Percentiles rank a stretch among this genome's conserved stretches.
phyloP scores from a whole-genome alignment of 1,140 invertebrate genomes.

The Oncopeltus fasciatus region DNA sequence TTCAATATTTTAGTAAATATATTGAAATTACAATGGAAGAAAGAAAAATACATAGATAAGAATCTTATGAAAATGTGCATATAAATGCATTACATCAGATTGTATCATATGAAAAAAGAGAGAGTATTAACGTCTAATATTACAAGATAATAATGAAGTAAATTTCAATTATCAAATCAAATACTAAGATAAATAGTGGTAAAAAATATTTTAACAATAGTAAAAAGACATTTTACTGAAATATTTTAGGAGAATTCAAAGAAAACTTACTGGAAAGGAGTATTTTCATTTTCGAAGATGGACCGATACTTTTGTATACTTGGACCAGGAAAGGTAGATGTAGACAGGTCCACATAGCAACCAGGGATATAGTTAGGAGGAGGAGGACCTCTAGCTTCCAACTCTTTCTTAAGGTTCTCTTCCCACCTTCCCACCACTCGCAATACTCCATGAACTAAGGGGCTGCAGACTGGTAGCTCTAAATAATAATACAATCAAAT shows the following conservation, averaged over 20 bases:
- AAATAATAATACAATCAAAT: constrained; percentile 11
- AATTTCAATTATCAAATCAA: no score
- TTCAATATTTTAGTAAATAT: no score
- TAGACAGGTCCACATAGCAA: constrained; percentile 56
- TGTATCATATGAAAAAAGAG: no score
- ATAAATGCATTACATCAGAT: no score
- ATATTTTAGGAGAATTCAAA: neutral
- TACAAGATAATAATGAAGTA: no score
- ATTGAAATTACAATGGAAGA: no score
- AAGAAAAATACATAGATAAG: no score
- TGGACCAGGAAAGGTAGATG: constrained; percentile 40
- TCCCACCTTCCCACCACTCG: constrained; percentile 80
- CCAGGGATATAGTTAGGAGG: constrained; percentile 71
- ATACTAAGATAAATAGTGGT: no score
- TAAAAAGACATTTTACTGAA: no score
- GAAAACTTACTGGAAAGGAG: constrained; percentile 69
- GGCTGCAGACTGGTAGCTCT: constrained; percentile 88
- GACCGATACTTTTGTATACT: constrained; percentile 86
- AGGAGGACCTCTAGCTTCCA: constrained; percentile 57
- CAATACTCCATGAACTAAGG: constrained; percentile 77
- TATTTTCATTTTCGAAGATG: constrained; percentile 82
- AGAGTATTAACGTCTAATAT: no score
- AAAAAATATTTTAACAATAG: no score
- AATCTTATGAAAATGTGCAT: no score
- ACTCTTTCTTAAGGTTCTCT: constrained; percentile 56